These are phyloP conservation scores for Phalloptychus januarius DNA, from an alignment of 2,797 vertebrate genomes.

Conservation along the genomic window DNA sequence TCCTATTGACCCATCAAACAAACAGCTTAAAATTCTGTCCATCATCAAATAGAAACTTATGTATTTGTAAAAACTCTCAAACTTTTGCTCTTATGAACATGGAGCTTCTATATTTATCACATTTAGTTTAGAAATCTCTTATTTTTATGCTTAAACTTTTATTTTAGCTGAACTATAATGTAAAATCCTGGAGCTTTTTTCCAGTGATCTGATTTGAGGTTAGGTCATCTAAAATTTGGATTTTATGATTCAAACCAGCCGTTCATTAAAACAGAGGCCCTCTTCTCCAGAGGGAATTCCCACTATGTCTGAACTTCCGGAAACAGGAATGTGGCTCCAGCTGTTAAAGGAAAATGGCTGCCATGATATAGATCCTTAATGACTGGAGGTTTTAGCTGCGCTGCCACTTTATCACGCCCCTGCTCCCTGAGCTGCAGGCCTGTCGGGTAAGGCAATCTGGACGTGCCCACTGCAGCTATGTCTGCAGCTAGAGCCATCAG, in stretches of 20 bases:
- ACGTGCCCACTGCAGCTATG: conserved; percentile 79
- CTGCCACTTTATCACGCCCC: conserved; percentile 67
- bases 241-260: not conserved
- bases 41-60: not conserved
- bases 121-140: not conserved
- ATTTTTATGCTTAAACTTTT: not conserved
- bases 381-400: conserved; percentile 56
- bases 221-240: not conserved
- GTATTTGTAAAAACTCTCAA: not conserved
- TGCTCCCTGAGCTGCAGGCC: conserved; percentile 59
- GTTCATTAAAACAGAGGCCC: not conserved
- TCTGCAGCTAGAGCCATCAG: conserved; percentile 60
- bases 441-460: conserved; percentile 79
- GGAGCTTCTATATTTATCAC: not conserved
- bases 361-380: conserved; percentile 67
- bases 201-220: not conserved
- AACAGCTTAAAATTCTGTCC: not conserved
- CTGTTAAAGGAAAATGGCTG: conserved; percentile 65
- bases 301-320: conserved; percentile 48
- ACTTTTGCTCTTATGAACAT: not conserved
- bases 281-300: conserved; percentile 20
- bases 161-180: not conserved
- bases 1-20: not conserved
- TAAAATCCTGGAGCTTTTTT: not conserved
- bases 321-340: conserved; percentile 63